phyloP scores from a whole-genome alignment of 2,888 invertebrate genomes.

The Conchocele bisecta region DNA sequence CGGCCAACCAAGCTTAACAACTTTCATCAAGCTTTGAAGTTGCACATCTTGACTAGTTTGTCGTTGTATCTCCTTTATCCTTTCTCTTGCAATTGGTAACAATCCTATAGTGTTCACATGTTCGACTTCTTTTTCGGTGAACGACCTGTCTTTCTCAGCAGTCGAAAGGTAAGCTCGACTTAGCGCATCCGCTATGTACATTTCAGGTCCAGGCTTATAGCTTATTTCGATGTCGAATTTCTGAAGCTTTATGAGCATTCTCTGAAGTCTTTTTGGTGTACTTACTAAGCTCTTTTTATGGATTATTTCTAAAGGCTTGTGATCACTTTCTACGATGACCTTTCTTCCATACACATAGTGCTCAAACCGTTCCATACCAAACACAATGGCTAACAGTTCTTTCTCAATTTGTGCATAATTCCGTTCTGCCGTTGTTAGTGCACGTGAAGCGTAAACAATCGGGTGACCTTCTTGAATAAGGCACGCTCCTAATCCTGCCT shows the following conservation, averaged over 20 bases:
- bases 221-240: constrained; percentile 34
- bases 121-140: too few species aligned
- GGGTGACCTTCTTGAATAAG: constrained; percentile 58
- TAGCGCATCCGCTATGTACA: too few species aligned
- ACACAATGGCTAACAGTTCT: constrained; percentile 53
- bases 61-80: too few species aligned
- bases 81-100: too few species aligned
- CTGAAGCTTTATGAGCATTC: constrained; percentile 60
- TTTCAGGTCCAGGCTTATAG: constrained; percentile 14
- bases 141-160: too few species aligned
- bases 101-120: too few species aligned
- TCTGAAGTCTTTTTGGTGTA: constrained; percentile 56
- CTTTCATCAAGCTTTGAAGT: constrained; percentile 18
- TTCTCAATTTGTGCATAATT: constrained; percentile 60
- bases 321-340: constrained; percentile 41
- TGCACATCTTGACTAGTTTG: too few species aligned
- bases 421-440: constrained; percentile 40
- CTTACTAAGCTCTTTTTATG: constrained; percentile 35
- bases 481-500: constrained; percentile 55
- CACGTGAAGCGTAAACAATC: constrained; percentile 48
- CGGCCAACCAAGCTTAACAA: constrained; percentile 48
- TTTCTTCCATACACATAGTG: constrained; percentile 42
- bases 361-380: constrained; percentile 44
- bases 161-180: too few species aligned
- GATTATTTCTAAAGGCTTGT: constrained; percentile 53